A percentile compares a stretch with the other conserved stretches of the same genome.
Conservation (phyloP, 2,888 invertebrate species). For the Volucella inanis region DNA sequence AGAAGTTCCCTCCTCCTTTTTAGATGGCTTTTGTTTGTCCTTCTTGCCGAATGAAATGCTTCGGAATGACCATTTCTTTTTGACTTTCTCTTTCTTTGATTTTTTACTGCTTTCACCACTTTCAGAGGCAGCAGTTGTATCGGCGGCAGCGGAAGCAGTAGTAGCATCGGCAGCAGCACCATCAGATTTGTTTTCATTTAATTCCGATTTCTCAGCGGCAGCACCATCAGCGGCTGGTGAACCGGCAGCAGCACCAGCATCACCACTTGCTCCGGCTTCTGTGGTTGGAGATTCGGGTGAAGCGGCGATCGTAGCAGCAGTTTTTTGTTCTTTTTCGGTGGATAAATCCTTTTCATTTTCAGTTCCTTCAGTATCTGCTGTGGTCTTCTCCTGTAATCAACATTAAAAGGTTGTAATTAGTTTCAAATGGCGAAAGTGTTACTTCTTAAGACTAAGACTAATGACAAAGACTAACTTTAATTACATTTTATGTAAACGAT, state of each 20-base stretch:
- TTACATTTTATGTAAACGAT: background rate
- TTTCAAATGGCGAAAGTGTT: background rate
- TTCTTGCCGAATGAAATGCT: conserved; percentile 94
- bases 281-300: conserved; percentile 68
- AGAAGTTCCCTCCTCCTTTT: conserved; percentile 84
- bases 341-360: conserved; percentile 88
- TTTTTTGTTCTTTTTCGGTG: conserved; percentile 85
- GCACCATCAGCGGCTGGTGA: conserved; percentile 84
- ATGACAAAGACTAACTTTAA: background rate
- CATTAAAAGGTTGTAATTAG: conserved; percentile 35
- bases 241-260: conserved; percentile 49
- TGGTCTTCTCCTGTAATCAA: conserved; percentile 85
- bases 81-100: conserved; percentile 88
- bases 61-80: conserved; percentile 95
- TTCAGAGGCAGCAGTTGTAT: conserved; percentile 82
- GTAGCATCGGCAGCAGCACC: conserved; percentile 78
- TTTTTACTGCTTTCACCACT: conserved; percentile 84
- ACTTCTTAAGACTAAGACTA: background rate
- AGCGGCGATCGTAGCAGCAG: conserved; percentile 73
- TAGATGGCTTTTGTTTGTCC: conserved; percentile 92
- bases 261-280: conserved; percentile 74
- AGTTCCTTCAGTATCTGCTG: conserved; percentile 84
- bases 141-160: conserved; percentile 79
- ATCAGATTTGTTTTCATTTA: conserved; percentile 84
- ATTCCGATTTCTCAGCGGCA: conserved; percentile 84